Percentiles rank a stretch among this genome's conserved stretches.
phyloP scores from a whole-genome alignment of 37 sponge, comb jelly and placozoan species.

The Beroe forskalii region DNA sequence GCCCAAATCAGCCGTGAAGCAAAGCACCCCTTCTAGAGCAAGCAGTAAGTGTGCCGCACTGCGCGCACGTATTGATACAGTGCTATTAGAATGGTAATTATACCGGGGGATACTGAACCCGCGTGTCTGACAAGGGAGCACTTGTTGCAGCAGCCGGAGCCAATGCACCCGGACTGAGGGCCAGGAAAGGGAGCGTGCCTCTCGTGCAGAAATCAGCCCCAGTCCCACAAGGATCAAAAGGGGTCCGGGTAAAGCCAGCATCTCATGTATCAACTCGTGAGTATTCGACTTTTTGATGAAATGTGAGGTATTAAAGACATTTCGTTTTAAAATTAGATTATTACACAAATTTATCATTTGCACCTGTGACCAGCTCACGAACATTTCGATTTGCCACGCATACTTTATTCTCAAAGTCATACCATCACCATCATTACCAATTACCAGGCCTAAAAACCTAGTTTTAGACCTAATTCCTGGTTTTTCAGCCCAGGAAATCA shows the following conservation, averaged over 20 bases:
- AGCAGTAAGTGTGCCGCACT: not conserved
- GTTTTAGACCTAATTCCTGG: no score
- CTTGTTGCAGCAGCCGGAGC: not conserved
- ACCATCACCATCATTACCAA: no score
- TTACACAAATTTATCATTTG: no score
- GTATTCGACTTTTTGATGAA: not conserved
- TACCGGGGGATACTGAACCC: no score
- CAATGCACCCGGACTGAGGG: not conserved
- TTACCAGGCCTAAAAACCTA: no score
- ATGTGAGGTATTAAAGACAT: no score
- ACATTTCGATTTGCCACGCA: no score
- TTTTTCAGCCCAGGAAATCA: slow-evolving; percentile 40
- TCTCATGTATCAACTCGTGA: slow-evolving; percentile 19
- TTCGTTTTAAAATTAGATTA: no score
- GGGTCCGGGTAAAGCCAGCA: slow-evolving; percentile 4
- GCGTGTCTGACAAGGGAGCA: not conserved
- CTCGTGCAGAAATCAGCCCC: not conserved
- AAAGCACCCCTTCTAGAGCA: not conserved
- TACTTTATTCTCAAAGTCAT: no score
- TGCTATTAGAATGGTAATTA: no score
- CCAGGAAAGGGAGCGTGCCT: not conserved
- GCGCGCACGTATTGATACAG: no score
- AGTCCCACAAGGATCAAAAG: not conserved
- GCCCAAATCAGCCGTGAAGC: not conserved
- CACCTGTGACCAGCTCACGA: no score